A percentile compares a stretch with the other conserved stretches of the same genome.
These are phyloP conservation scores for Tachuris rubrigastra DNA, from an alignment of 2,113 vertebrate species.

Conservation along the genomic window DNA sequence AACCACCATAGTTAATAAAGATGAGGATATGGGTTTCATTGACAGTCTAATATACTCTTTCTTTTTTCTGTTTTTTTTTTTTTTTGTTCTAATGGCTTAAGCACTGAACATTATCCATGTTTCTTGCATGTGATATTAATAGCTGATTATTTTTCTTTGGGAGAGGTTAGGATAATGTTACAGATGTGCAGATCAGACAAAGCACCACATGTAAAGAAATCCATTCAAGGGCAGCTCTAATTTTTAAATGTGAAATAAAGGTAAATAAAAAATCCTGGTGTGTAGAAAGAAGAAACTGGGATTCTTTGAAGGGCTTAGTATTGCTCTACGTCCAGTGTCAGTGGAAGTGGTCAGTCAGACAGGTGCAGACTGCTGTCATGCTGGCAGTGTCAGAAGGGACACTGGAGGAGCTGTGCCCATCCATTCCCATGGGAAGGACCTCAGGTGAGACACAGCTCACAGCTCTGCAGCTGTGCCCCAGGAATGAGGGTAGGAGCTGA, in stretches of 20 bases:
- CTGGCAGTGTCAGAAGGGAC: not conserved
- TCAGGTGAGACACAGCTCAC: rapidly evolving
- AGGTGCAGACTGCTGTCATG: rapidly evolving
- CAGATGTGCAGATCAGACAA: not conserved
- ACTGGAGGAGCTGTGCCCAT: not conserved
- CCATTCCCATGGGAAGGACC: not conserved
- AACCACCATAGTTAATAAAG: not conserved
- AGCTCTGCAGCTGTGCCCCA: not conserved
- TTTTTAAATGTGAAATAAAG: not conserved
- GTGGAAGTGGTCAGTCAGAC: rapidly evolving
- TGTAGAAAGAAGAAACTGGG: not conserved
- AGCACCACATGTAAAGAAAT: not conserved
- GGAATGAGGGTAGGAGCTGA: no score
- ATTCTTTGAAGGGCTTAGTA: not conserved
- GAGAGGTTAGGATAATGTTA: not conserved
- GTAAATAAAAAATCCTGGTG: not conserved
- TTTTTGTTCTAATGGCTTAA: not conserved
- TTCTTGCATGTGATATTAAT: not conserved
- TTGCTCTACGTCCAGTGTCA: rapidly evolving
- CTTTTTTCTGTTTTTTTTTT: not conserved
- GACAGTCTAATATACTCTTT: not conserved
- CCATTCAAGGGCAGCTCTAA: not conserved
- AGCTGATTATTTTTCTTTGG: not conserved
- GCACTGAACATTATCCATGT: not conserved
- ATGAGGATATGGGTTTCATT: constrained; percentile 27